phyloP scores from a whole-genome alignment of 2,113 vertebrate genomes.

The Urocynchramus pylzowi region DNA sequence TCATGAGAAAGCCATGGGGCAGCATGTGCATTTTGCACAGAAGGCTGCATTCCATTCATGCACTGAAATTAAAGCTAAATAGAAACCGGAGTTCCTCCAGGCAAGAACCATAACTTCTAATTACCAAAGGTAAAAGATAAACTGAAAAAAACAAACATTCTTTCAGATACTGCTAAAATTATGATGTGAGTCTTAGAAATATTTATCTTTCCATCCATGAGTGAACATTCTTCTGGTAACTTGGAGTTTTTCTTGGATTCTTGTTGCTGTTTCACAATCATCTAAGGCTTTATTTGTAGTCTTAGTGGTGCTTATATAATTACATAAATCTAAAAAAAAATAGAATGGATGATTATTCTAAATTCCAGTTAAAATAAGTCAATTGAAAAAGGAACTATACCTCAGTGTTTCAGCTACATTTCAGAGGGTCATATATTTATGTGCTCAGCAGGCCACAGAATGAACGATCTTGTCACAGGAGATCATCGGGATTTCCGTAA shows the following conservation, averaged over 20 bases:
- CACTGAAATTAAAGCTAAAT: conserved; percentile 42
- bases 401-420: not conserved
- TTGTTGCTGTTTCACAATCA: conserved; percentile 29
- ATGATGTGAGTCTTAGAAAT: conserved; percentile 53
- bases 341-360: not conserved
- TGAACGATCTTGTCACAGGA: not conserved
- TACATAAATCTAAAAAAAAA: conserved; percentile 4
- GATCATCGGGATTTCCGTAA: not conserved
- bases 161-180: conserved; percentile 43
- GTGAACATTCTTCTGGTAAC: conserved; percentile 44
- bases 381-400: not conserved
- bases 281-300: conserved; percentile 32
- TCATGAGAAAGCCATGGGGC: not conserved
- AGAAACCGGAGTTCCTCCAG: conserved; percentile 50
- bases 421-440: not conserved
- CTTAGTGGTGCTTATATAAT: conserved; percentile 40
- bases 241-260: conserved; percentile 55
- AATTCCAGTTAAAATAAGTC: conserved; percentile 37
- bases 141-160: conserved; percentile 5
- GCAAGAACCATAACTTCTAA: conserved; percentile 53
- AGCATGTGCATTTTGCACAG: not conserved
- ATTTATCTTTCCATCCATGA: conserved; percentile 47
- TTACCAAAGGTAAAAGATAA: conserved; percentile 62
- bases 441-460: not conserved
- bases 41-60: conserved; percentile 38